Evolutionary conservation across 2,797 vertebrate species (phyloP), one percentile per base, ranked within the genome.

Genomic region (Darevskia mixta): DNA sequence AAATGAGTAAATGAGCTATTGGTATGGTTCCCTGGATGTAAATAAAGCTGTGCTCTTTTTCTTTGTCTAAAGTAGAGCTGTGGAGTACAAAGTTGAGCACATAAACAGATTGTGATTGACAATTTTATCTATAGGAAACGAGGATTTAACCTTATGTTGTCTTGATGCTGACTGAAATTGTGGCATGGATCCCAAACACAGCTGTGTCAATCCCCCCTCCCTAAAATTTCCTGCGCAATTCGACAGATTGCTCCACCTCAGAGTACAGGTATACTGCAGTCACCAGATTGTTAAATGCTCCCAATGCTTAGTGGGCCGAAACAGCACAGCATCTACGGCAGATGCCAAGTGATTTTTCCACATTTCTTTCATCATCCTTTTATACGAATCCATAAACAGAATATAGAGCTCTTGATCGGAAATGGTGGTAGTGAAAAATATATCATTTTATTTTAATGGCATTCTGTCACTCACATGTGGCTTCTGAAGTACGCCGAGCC

Each of bases 221-320:
- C 38, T 20, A 32, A 80, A 73, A 29, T 49, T 6, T 49, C 77
- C 55, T 66, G 41, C 11, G 25, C 20, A n/a, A 35, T 79, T 88
- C 29, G 61, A 79, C 35, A 80, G 67, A 80, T 79, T 73, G 58
- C 25, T 86, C 45, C 8, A 72, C 67, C 45, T 86, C 49, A 73
- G 82, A 35, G 29, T 27, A 83, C 69, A 85, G 69, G 82, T 88
- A 79, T 66, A 49, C 23, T 79, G 69, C 69, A 45, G 41, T 38
- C 35, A 49, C n/a, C 67, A 85, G 38, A 79, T 61, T 85, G 69
- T 38, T 85, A 73, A 88, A 85, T 66, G 79, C 8, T 66, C 41
- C 43, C 27, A 66, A 88, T 49, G 67, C 75, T 85, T 73, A 64
- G 45, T 41, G 17, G 38, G 38, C 82, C 67, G 29, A 81, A 86